Evolutionary conservation across 2,113 vertebrate genomes (phyloP), one percentile per base, ranked within the genome.

Genomic region (Todiramphus chloris): DNA sequence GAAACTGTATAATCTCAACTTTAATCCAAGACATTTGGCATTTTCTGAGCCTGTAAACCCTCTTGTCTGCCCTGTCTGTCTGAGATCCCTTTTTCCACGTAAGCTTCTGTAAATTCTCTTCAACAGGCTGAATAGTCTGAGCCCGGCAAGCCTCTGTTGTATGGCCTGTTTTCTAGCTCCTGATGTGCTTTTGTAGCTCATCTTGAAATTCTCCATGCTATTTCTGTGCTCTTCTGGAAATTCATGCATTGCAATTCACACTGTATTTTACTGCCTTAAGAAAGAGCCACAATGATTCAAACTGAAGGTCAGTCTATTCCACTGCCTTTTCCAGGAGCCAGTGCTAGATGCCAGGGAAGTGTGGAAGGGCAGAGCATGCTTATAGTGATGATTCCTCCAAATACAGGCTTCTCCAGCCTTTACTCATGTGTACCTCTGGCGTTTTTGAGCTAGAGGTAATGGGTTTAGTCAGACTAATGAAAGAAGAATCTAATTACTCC

Each of bases 341-440:
- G 17, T 56, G 51, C 37, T 48, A 27, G 35, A 15, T 91, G 50
- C 53, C 74, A 68, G 63, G 44, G 62, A 92, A 66, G 30, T 19
- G n/a, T 53, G 21, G 66, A 80, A 80, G 59, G 63, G 58, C 67
- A 60, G 24, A 85, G 19, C 21, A 13, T 2, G 13, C 50, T 80
- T 62, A 39, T 10, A 66, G 37, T 0, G 0, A 53, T 0, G 0
- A 2, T 76, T 58, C 46, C 50, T 79, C 44, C 24, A 80, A 76
- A 20, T 64, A 24, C 6, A 1, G n/a, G 11, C 35, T 90, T 60
- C 41, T 80, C 33, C 66, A 39, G 55, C 48, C 50, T 86, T 64
- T 86, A 6, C 55, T 63, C 50, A 10, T 67, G 13, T 25, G 33
- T 41, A 62, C 37, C 21, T 66, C 13, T 43, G 70, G 28, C 11